Base-by-base conservation (phyloP, 2,113 vertebrate species). In the Tragelaphus buxtoni region DNA sequence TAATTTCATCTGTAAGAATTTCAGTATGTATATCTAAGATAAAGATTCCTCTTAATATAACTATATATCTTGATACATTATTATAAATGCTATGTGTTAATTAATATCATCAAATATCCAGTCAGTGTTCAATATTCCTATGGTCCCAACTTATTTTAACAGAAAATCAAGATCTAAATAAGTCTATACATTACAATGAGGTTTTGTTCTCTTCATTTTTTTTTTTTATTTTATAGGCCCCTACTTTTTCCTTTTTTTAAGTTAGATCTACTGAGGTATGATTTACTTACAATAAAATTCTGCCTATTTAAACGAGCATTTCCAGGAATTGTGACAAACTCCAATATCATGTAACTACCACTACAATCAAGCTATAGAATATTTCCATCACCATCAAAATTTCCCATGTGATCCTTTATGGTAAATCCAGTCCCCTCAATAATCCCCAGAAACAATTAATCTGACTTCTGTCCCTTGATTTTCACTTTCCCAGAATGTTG, bases 101-200 rank as follows among this genome's bases (percentile, higher is more conserved):
- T 88, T 95, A 94, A 90, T 72, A 32, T 60, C 20, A 93, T 88
- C 60, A 96, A 83, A 90, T 90, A 79, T 30, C 30, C 30, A 56
- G 26, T 30, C 17, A 63, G 24, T 82, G 26, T 87, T 91, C 88
- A 94, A 84, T 82, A 56, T 77, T 90, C 7, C 22, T 84, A 28
- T 47, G 61, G 39, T 85, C 45, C 74, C 24, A 76, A 87, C 32
- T 76, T 53, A 63, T n/a, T 56, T 89, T 47, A 86, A 76, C 30
- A 89, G 28, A 30, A 81, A 93, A 49, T 58, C 4, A 88, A 45
- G 24, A 87, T 39, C 20, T 5, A 96, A 92, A 2, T 83, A 49
- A 90, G 1, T 35, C 1, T 7, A 85, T 56, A 18, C 3, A 58
- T 77, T 24, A 86, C 14, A 45, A 14, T 90, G 11, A 28, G 9